These are phyloP conservation scores for Baronia brevicornis DNA, from an alignment of 2,888 invertebrate species.

Conservation along the genomic window DNA sequence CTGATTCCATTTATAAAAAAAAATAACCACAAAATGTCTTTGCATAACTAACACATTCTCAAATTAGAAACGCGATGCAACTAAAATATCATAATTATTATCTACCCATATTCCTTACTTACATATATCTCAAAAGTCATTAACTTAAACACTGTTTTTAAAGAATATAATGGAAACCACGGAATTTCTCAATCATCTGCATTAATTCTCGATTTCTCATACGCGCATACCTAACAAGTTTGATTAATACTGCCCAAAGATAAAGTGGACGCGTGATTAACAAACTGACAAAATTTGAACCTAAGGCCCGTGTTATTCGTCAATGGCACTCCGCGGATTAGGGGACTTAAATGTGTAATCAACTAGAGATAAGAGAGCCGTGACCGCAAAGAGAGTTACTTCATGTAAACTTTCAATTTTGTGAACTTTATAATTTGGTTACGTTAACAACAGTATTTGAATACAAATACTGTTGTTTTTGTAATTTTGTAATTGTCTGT, in stretches of 20 bases:
- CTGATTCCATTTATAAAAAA: too few species aligned
- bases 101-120: conserved; percentile 10
- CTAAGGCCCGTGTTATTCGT: conserved; percentile 5
- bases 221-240: conserved; percentile 7
- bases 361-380: conserved; percentile 6
- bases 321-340: conserved; percentile 13
- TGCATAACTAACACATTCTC: too few species aligned
- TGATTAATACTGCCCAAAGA: conserved; percentile 14
- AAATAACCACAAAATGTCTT: too few species aligned
- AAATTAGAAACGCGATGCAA: conserved; percentile 10
- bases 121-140: conserved; percentile 16
- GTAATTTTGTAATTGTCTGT: too few species aligned
- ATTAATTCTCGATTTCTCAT: conserved; percentile 15
- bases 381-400: not conserved
- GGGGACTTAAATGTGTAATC: conserved; percentile 8
- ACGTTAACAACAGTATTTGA: too few species aligned
- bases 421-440: too few species aligned
- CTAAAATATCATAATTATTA: conserved; percentile 7
- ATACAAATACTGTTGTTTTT: too few species aligned
- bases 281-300: conserved; percentile 11
- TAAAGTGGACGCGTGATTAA: conserved; percentile 11
- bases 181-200: conserved; percentile 14
- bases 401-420: not conserved
- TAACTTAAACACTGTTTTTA: conserved; percentile 16
- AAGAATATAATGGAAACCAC: conserved; percentile 13